Base-by-base conservation (phyloP, 2,113 vertebrate species). In the Spea multiplicata region DNA sequence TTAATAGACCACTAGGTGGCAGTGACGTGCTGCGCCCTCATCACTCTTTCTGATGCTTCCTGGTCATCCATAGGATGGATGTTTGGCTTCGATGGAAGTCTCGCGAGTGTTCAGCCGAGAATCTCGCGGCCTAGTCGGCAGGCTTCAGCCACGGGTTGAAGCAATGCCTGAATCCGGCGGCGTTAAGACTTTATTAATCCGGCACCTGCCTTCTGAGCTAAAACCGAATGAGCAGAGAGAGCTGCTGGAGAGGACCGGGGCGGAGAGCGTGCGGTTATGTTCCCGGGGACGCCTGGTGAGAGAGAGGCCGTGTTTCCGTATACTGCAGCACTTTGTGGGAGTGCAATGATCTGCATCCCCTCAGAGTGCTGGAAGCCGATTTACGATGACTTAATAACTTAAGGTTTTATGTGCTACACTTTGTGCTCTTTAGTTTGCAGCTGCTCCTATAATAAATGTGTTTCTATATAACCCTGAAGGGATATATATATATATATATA, bases 241-340 rank as follows among this genome's bases (percentile, higher is more conserved):
- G 17, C 84, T 99, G 49, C 88, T 99, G 5, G 93, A 90, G 81
- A 95, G 97, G 75, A 97, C 97, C 64, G 96, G 96, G 7, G 96
- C 97, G 0, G 87, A 88, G 17, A 91, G 93, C 0, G 95, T 97
- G 81, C 89, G 94, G 59, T 89, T 94, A 16, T 90, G 96, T 75
- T 92, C 95, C 0, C 90, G 89, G 66, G 95, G 97, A 57, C 88
- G 91, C 3, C 84, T 98, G 92, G 96, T 98, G 86, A 83, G 88
- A 65, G 6, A 6, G 30, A 30, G 30, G 30, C 30, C 30, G 30
- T 30, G 30, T 30, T 30, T 1, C 30, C 30, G 30, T 30, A 30
- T 30, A 30, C 30, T 66, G 10, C 1, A 53, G 52, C 6, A 53
- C 1, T 0, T 0, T 8, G 2, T 2, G 30, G 30, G 30, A 30